Percentiles rank a stretch among this genome's conserved stretches.
Evolutionary conservation across 2,888 invertebrate genomes (phyloP).

Genomic region (Callyntrura guangdongensis): DNA sequence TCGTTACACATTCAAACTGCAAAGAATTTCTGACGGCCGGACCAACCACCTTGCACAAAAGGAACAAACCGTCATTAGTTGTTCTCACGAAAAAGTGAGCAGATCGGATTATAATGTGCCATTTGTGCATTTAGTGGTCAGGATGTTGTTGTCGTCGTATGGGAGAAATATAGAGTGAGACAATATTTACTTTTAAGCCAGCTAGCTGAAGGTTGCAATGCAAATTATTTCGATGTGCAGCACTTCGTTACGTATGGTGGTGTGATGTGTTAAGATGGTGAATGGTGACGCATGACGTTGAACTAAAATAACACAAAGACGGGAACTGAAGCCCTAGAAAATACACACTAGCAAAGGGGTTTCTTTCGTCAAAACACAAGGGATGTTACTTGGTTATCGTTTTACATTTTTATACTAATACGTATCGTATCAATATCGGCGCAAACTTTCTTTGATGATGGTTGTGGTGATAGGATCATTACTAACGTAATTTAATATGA

Average conservation of each 20-base stretch:
- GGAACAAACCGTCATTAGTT: conserved; percentile 35
- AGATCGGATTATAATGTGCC: neutral
- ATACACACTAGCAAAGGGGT: neutral
- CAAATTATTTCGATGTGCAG: neutral
- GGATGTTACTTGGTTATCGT: neutral
- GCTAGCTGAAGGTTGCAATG: neutral
- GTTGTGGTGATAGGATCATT: conserved; percentile 12
- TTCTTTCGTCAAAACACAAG: neutral
- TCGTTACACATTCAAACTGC: conserved; percentile 9
- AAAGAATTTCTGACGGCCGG: neutral
- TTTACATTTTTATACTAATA: conserved; percentile 8
- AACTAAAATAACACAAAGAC: conserved; percentile 59
- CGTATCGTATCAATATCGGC: neutral
- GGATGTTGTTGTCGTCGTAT: neutral
- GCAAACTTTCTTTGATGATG: conserved; percentile 63
- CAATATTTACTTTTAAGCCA: neutral
- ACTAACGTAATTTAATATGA: neutral
- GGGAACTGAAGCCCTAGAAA: conserved; percentile 77
- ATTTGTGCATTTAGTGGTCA: no score
- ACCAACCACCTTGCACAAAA: neutral
- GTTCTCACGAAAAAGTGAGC: conserved; percentile 10
- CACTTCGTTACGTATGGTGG: neutral
- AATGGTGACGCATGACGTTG: neutral
- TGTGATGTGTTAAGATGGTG: no score
- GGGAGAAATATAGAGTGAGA: neutral